Base-by-base conservation (phyloP, 1,140 invertebrate species). In the Sycophaga agraensis region DNA sequence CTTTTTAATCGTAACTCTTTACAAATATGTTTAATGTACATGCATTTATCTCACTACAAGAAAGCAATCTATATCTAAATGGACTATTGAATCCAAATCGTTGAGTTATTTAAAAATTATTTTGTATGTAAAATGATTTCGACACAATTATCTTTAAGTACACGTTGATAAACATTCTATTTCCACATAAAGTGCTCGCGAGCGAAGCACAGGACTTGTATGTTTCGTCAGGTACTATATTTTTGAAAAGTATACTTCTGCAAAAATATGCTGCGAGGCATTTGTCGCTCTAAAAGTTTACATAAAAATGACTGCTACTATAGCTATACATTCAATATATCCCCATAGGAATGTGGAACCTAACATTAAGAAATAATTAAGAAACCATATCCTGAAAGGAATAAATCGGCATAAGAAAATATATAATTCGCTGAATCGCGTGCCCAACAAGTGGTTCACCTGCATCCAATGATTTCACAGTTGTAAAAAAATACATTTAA, bases 61-160 rank as follows among this genome's bases (percentile, higher is more conserved):
- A n/a, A n/a, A n/a, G n/a, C n/a, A n/a, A n/a, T n/a, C n/a, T n/a
- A n/a, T n/a, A n/a, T n/a, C n/a, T n/a, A n/a, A n/a, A n/a, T n/a
- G n/a, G n/a, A n/a, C n/a, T n/a, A n/a, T n/a, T n/a, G n/a, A n/a
- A n/a, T n/a, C n/a, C n/a, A n/a, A n/a, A n/a, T n/a, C n/a, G n/a
- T n/a, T n/a, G n/a, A n/a, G n/a, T n/a, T n/a, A n/a, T n/a, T n/a
- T n/a, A n/a, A n/a, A n/a, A n/a, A n/a, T n/a, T n/a, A n/a, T n/a
- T n/a, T n/a, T n/a, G n/a, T n/a, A n/a, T n/a, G n/a, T n/a, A n/a
- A n/a, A n/a, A n/a, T n/a, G n/a, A n/a, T n/a, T n/a, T n/a, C n/a
- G n/a, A n/a, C n/a, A n/a, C n/a, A n/a, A 57, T 37, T 48, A 48
- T 22, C 24, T 22, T 42, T 63, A 63, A 63, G 60, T 63, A 63